phyloP scores from a whole-genome alignment of 2,113 vertebrate species.

The Zosterops lateralis region DNA sequence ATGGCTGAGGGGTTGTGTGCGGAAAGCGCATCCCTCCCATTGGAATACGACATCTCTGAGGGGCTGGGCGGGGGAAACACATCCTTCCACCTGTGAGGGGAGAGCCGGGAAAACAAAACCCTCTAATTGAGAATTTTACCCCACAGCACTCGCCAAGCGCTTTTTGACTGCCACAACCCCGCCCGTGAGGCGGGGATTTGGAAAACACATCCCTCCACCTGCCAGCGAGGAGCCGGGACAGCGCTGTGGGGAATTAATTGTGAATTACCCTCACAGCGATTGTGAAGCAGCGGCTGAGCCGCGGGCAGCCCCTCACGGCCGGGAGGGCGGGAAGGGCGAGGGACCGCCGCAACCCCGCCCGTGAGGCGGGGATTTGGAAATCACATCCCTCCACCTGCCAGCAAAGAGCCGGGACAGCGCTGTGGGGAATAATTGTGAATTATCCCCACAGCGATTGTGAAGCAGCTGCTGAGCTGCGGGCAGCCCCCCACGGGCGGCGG shows the following conservation, averaged over 20 bases:
- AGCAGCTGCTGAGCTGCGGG: too few species aligned
- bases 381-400: neutral
- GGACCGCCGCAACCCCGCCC: neutral
- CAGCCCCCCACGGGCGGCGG: too few species aligned
- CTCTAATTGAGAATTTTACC: accelerated
- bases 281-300: too few species aligned
- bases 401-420: neutral
- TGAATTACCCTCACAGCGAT: too few species aligned
- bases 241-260: neutral
- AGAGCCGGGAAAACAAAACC: neutral
- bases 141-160: accelerated
- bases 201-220: neutral
- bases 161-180: neutral
- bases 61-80: neutral
- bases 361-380: neutral
- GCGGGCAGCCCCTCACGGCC: too few species aligned
- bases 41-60: neutral
- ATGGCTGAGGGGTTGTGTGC: too few species aligned
- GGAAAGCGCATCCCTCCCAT: neutral
- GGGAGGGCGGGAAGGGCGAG: too few species aligned
- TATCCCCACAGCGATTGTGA: too few species aligned
- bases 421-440: too few species aligned
- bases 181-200: neutral
- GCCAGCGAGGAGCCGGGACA: neutral
- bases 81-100: neutral